These are phyloP conservation scores for Pionites leucogaster DNA, from an alignment of 2,113 vertebrate genomes.

Conservation along the genomic window DNA sequence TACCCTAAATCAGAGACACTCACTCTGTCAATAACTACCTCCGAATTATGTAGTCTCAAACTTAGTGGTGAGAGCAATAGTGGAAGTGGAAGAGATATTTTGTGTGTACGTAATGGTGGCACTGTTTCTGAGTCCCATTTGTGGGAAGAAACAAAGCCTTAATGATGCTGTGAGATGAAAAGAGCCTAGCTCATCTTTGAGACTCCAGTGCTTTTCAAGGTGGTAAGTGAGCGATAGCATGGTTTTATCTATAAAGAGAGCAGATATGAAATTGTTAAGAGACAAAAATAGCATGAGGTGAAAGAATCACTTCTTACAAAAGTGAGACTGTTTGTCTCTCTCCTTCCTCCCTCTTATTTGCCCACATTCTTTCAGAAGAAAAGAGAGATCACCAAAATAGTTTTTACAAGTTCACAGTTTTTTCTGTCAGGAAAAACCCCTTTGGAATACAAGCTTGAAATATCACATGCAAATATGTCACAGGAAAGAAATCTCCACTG, in stretches of 20 bases:
- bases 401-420: neutral
- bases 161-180: neutral
- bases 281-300: constrained; percentile 17
- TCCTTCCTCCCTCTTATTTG: neutral
- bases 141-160: neutral
- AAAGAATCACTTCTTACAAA: neutral
- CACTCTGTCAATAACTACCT: neutral
- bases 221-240: neutral
- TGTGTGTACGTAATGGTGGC: neutral
- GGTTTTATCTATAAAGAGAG: constrained; percentile 16
- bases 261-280: constrained; percentile 2
- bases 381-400: neutral
- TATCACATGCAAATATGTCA: neutral
- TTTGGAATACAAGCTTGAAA: neutral
- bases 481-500: neutral
- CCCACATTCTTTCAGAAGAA: neutral
- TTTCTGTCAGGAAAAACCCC: neutral
- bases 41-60: neutral
- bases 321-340: neutral
- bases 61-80: neutral
- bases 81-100: neutral
- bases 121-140: neutral
- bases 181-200: neutral
- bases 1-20: neutral
- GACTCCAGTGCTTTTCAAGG: neutral